These are phyloP conservation scores for Entelurus aequoreus DNA, from an alignment of 2,113 vertebrate species.

Conservation along the genomic window DNA sequence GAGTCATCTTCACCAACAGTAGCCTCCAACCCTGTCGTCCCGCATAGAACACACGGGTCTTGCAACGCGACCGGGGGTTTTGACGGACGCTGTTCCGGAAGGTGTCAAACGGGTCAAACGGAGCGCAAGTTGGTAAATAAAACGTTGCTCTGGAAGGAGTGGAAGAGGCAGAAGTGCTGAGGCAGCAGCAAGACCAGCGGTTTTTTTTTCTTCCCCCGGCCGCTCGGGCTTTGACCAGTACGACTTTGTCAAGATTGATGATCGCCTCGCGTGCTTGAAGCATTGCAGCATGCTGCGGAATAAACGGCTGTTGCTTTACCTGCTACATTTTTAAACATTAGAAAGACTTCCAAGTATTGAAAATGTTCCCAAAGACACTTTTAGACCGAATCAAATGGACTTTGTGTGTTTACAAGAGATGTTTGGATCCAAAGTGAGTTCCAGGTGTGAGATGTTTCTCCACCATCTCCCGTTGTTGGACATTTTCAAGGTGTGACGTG, in stretches of 20 bases:
- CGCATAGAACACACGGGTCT: slow-evolving; percentile 1
- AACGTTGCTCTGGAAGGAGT: slow-evolving; percentile 57
- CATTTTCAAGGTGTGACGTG: no score
- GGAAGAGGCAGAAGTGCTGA: slow-evolving; percentile 49
- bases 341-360: background rate
- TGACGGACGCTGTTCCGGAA: slow-evolving; percentile 8
- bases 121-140: slow-evolving; percentile 30
- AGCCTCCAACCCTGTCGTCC: slow-evolving; percentile 2
- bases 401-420: no score
- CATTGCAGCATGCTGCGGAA: background rate
- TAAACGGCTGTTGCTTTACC: background rate
- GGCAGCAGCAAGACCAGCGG: slow-evolving; percentile 40
- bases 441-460: no score
- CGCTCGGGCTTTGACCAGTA: slow-evolving; percentile 28
- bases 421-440: no score
- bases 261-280: background rate
- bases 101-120: slow-evolving; percentile 38
- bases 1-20: slow-evolving; percentile 69
- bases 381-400: no score
- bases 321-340: background rate
- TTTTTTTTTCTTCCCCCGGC: slow-evolving; percentile 9
- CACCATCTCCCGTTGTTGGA: no score
- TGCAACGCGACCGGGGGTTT: slow-evolving; percentile 25
- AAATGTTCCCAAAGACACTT: no score
- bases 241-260: slow-evolving; percentile 8